A percentile compares a stretch with the other conserved stretches of the same genome.
These are phyloP conservation scores for Psittacula cyanocephala DNA, from an alignment of 2,113 vertebrate species.

Conservation along the genomic window DNA sequence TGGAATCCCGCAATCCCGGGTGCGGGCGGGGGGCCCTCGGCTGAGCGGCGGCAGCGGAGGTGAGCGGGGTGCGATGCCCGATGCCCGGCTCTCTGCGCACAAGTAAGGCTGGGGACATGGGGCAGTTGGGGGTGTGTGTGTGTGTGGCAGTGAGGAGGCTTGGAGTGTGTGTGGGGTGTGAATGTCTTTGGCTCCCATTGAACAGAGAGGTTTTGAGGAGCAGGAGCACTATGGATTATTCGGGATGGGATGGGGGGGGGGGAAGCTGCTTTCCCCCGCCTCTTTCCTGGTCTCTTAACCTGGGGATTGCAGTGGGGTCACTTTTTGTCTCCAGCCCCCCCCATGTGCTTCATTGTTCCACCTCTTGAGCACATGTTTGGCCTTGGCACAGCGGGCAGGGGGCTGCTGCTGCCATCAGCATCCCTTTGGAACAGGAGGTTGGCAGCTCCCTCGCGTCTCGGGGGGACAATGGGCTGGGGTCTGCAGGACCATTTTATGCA, in stretches of 20 bases:
- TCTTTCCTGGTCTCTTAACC: neutral
- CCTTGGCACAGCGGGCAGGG: neutral
- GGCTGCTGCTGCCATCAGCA: fast-evolving
- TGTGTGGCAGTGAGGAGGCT: neutral
- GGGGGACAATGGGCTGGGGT: fast-evolving
- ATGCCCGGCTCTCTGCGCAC: neutral
- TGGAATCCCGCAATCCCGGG: neutral
- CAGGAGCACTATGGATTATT: fast-evolving
- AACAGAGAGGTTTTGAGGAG: neutral
- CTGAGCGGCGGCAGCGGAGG: neutral
- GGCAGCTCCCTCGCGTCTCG: neutral
- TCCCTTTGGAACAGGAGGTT: neutral
- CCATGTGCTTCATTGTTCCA: neutral
- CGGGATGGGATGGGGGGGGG: fast-evolving
- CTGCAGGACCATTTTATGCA: neutral
- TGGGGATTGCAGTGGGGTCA: fast-evolving
- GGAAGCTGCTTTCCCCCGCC: fast-evolving
- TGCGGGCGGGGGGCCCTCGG: neutral
- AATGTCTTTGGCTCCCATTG: fast-evolving
- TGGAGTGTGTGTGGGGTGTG: fast-evolving
- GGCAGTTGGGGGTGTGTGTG: too few species aligned
- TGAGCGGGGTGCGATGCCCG: neutral
- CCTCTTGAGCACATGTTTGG: neutral
- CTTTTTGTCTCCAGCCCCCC: fast-evolving
- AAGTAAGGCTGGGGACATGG: neutral